Conservation (phyloP, 1,140 invertebrate species). For the Philotrypesis tridentata region DNA sequence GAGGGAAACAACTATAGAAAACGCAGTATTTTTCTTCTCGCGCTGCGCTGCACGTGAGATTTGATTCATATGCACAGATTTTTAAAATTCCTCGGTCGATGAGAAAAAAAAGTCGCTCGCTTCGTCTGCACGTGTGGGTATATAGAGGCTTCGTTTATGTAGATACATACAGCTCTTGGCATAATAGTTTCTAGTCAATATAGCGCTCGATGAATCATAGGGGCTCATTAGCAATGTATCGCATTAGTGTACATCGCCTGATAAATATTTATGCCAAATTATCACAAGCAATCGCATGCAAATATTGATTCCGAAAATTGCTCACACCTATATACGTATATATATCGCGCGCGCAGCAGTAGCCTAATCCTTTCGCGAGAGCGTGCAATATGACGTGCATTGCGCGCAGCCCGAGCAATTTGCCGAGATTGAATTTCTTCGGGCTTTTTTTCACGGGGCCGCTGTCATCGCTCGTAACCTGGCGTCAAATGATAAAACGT, state of each 20-base stretch:
- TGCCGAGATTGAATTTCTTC: not conserved
- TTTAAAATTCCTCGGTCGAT: not conserved
- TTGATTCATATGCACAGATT: not conserved
- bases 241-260: slow-evolving; percentile 4
- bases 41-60: not conserved
- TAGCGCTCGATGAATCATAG: slow-evolving; percentile 10
- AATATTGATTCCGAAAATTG: slow-evolving; percentile 31
- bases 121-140: not conserved
- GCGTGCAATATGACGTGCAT: not conserved
- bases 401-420: not conserved
- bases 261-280: slow-evolving; percentile 33
- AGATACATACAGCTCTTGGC: not conserved
- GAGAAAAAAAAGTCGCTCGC: not conserved
- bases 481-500: not conserved
- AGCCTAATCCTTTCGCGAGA: not conserved
- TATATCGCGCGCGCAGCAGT: too few species aligned
- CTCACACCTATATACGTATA: not conserved
- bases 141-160: not conserved
- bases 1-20: not conserved
- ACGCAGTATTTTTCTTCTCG: not conserved
- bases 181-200: not conserved
- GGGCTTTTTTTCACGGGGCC: not conserved
- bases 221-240: slow-evolving; percentile 22
- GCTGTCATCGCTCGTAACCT: not conserved
- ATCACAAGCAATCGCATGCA: slow-evolving; percentile 28